These are phyloP conservation scores for Fulica atra DNA, from an alignment of 2,113 vertebrate species.

Conservation along the genomic window DNA sequence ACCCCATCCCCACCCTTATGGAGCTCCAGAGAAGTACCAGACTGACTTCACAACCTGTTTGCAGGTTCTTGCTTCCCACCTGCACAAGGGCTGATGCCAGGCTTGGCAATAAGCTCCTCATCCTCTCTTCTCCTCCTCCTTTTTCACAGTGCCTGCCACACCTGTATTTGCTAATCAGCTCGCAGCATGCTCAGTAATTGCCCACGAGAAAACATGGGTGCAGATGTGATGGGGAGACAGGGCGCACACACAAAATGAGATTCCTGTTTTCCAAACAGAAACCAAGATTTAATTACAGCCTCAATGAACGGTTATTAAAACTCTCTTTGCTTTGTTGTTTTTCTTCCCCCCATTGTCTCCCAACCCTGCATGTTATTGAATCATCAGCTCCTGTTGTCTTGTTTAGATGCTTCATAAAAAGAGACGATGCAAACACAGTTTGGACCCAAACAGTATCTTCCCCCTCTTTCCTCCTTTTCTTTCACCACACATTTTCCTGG, in stretches of 20 bases:
- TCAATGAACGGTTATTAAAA: conserved; percentile 81
- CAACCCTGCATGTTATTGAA: conserved; percentile 69
- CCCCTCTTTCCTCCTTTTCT: conserved; percentile 10
- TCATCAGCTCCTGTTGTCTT: conserved; percentile 70
- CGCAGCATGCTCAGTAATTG: conserved; percentile 61
- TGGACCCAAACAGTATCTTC: conserved; percentile 59
- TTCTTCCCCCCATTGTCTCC: conserved; percentile 75
- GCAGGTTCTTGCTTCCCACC: neutral
- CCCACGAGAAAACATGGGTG: conserved; percentile 72
- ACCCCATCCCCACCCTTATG: neutral
- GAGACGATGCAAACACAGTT: conserved; percentile 60
- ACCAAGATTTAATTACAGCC: conserved; percentile 80
- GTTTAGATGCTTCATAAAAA: conserved; percentile 67
- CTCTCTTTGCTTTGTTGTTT: conserved; percentile 49
- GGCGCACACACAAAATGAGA: conserved; percentile 75
- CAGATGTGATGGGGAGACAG: conserved; percentile 64
- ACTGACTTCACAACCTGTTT: neutral
- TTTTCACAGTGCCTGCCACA: conserved; percentile 28
- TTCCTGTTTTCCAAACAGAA: conserved; percentile 83
- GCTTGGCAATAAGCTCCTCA: neutral
- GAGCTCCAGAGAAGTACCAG: accelerated
- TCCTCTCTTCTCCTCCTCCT: neutral
- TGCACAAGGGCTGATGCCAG: neutral
- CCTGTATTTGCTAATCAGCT: conserved; percentile 78
- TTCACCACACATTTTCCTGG: neutral